Evolutionary conservation across 2,797 vertebrate species (phyloP).

Genomic region (Pitangus sulphuratus): DNA sequence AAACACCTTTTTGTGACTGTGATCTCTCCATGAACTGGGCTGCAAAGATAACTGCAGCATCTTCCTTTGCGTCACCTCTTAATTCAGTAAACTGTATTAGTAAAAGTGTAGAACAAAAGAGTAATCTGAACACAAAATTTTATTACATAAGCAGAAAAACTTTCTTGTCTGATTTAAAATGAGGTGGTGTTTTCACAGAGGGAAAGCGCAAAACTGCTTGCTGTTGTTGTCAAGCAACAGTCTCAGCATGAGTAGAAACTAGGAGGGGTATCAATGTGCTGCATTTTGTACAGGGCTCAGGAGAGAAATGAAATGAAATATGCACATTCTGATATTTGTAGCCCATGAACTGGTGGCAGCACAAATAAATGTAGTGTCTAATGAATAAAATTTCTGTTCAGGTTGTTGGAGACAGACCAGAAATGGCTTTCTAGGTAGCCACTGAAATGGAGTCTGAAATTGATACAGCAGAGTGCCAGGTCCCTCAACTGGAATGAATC

Average conservation of each 20-base stretch:
- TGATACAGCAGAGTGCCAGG: background rate
- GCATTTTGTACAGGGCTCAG: background rate
- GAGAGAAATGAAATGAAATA: constrained; percentile 4
- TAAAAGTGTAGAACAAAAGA: background rate
- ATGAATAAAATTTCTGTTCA: constrained; percentile 3
- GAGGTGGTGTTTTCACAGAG: background rate
- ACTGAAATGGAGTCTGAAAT: background rate
- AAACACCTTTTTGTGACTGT: background rate
- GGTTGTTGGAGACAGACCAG: background rate
- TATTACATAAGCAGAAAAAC: background rate
- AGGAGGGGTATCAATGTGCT: background rate
- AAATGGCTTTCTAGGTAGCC: constrained; percentile 34
- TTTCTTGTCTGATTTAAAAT: background rate
- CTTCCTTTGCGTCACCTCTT: background rate
- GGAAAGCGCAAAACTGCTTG: background rate
- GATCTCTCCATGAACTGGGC: background rate
- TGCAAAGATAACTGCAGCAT: background rate
- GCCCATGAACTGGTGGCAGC: background rate
- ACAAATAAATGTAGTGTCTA: background rate
- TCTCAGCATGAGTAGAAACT: background rate
- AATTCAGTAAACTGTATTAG: background rate
- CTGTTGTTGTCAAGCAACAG: background rate
- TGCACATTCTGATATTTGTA: background rate
- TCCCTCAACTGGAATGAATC: background rate
- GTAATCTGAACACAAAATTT: background rate